Evolutionary conservation across 2,797 vertebrate species (phyloP), one percentile per base, ranked within the genome.

Genomic region (Peromyscus eremicus): DNA sequence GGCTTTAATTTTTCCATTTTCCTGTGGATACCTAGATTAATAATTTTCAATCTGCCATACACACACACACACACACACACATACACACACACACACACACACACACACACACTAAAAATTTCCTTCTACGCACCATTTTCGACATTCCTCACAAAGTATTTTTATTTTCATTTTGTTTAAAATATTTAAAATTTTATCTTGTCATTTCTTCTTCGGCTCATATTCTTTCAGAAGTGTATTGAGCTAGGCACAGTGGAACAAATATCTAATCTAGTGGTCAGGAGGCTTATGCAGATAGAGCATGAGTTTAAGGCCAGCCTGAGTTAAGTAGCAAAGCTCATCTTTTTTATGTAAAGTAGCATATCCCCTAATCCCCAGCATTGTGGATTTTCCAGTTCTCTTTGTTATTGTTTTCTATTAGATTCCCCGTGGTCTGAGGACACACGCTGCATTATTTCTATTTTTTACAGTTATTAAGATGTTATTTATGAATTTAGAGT

Each of bases 1-100:
- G 57, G 57, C 32, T 75, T 95, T 90, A 79, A 52, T 43, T 81
- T 70, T 93, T 81, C 16, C 40, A 34, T 16, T 60, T 75, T 94
- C 9, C 49, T 68, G 3, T 80, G 37, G 37, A 93, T 23, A 40
- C 25, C 86, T 66, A 57, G 81, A 46, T 66, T 86, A 75, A 34
- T 52, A 29, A 77, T 87, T 83, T 90, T 87, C 71, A 89, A 55
- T 7, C n/a, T 76, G 49, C 40, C 43, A 81, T 43, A 70, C 12
- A 27, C 40, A 23, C 40, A 13, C 8, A n/a, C 34, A 21, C 19
- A 37, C n/a, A n/a, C 34, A 7, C 21, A n/a, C 16, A n/a, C 34
- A 52, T 1, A 49, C 46, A 68, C 13, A 16, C 13, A 2, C 32
- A 68, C 17, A 17, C 43, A 40, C 34, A 68, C 14, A 6, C n/a